Evolutionary conservation across 2,888 invertebrate genomes (phyloP).

Genomic region (Polyommatus icarus): DNA sequence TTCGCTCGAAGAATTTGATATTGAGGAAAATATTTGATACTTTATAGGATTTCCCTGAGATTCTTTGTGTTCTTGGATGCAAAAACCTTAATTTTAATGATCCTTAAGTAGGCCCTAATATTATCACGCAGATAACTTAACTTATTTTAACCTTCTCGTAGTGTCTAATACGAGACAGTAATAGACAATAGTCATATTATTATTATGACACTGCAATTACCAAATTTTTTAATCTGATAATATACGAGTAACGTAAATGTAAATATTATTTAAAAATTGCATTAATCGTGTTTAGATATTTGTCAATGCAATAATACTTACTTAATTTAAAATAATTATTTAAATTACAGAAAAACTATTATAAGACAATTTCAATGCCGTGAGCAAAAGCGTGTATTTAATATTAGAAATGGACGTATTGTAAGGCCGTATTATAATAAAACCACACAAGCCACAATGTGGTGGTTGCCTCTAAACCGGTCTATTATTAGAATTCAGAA

Average conservation of each 20-base stretch:
- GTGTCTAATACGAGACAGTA: too few species aligned
- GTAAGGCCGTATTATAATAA: constrained; percentile 15
- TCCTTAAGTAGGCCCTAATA: background rate
- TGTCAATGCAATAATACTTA: too few species aligned
- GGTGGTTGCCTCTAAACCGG: background rate
- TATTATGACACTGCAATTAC: background rate
- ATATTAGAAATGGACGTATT: constrained; percentile 17
- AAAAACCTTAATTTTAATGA: background rate
- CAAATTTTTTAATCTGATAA: background rate
- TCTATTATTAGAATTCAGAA: constrained; percentile 19
- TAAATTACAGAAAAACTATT: background rate
- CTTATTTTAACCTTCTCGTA: too few species aligned
- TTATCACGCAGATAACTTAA: background rate
- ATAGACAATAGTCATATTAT: background rate
- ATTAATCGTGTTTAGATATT: too few species aligned
- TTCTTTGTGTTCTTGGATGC: background rate
- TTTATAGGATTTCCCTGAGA: background rate
- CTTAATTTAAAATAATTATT: too few species aligned
- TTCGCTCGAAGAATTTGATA: constrained; percentile 37
- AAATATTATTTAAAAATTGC: too few species aligned
- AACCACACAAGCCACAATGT: constrained; percentile 26
- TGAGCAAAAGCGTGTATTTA: background rate
- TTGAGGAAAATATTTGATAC: constrained; percentile 5
- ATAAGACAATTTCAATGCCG: background rate
- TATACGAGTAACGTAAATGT: too few species aligned